Evolutionary conservation across 2,113 vertebrate species (phyloP), one percentile per base, ranked within the genome.

Genomic region (Rhodinocichla rosea): DNA sequence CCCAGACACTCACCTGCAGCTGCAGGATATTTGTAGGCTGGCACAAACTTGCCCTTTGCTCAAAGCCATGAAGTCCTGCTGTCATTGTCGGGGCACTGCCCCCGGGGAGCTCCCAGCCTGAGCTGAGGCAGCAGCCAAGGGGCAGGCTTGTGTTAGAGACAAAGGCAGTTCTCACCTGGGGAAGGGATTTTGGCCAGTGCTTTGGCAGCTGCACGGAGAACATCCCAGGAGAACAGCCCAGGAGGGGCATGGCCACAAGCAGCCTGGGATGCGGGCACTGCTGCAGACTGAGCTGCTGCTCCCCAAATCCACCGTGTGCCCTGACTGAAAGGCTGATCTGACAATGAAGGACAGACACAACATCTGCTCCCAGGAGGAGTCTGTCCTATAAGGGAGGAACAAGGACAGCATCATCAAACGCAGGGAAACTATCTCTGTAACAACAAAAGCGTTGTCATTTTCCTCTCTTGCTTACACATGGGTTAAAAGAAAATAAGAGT

Each of bases 1-100:
- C 39, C n/a, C 2, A 7, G 39, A 17, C 19, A 13, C 35, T 10
- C 24, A 39, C 30, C 70, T 82, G 20, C 15, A 32, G 19, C 3
- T 8, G 44, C 0, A 0, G 65, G 70, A 20, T 22, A 3, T 15
- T 52, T 17, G 23, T 35, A 35, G 50, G 37, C 62, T 49, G 37
- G 30, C 19, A 22, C 2, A 20, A 49, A 22, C 11, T 0, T 6
- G n/a, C 7, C 39, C 56, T 12, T 1, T 15, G 13, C 21, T 63
- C 15, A 16, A 56, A 56, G 2, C 35, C 2, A 0, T 8, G 26
- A 55, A 20, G 67, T 44, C 40, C 52, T 17, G 10, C 45, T 3
- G 0, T 23, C 14, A 13, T 4, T 3, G 0, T 12, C 2, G 0
- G 33, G 26, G 13, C 35, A 12, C 39, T 52, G 39, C 11, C 33